These are phyloP conservation scores for Ambastaia sidthimunki DNA, from an alignment of 2,797 vertebrate species.

Conservation along the genomic window DNA sequence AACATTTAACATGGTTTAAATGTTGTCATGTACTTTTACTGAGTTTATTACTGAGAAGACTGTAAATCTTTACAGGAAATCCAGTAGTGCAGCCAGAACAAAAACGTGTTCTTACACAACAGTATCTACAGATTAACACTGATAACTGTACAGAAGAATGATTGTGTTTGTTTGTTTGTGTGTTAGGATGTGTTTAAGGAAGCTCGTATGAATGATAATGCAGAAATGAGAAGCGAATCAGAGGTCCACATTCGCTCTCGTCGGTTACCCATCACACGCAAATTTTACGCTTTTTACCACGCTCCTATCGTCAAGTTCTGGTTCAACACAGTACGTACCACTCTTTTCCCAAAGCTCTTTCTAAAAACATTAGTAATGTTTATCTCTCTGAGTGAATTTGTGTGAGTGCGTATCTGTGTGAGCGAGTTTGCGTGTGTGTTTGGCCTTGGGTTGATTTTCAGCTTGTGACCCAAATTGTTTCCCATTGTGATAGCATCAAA, in stretches of 20 bases:
- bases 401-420: constrained; percentile 7
- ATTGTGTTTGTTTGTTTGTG: constrained; percentile 41
- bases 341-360: constrained; percentile 21
- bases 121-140: neutral
- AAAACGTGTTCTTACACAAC: neutral
- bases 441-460: constrained; percentile 68
- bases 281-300: constrained; percentile 97
- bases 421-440: constrained; percentile 39
- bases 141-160: too few relatives aligned
- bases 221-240: constrained; percentile 85
- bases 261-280: constrained; percentile 91
- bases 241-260: constrained; percentile 88
- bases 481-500: constrained; percentile 71
- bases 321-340: constrained; percentile 90
- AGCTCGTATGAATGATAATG: constrained; percentile 81
- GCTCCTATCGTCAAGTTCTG: constrained; percentile 99
- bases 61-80: constrained; percentile 1
- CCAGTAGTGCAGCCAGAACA: neutral
- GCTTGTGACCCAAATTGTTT: constrained; percentile 45
- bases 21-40: neutral
- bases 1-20: constrained; percentile 10
- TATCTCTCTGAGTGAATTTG: too few relatives aligned
- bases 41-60: neutral
- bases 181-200: constrained; percentile 96
- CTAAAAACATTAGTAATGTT: too few relatives aligned